Evolutionary conservation across 2,888 invertebrate genomes (phyloP), one percentile per base, ranked within the genome.

Genomic region (Craniophora ligustri): DNA sequence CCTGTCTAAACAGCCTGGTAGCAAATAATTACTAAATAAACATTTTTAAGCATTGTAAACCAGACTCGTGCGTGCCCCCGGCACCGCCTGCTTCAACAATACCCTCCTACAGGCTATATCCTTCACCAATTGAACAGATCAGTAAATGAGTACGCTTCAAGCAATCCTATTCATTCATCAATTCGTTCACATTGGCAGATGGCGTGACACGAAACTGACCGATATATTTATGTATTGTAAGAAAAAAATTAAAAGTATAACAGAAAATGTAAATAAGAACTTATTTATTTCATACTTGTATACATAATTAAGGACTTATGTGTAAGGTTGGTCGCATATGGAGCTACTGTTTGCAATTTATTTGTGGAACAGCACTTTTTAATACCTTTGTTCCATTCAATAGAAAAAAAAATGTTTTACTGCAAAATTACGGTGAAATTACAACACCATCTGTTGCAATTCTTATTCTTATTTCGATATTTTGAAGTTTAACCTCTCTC

Each of bases 261-360:
- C 44, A 53, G 44, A 56, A 58, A 72, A 55, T 78, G 79, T 81
- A 80, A 75, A 81, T 78, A 80, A 55, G 65, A 67, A 54, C 72
- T n/a, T 85, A 85, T 86, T 86, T 88, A 87, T 87, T 88, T 81
- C 76, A 73, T 76, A 78, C 50, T 75, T 76, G n/a, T 71, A 78
- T 86, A 87, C 76, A 80, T 86, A 84, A 78, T 76, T 75, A 65
- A 72, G 66, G 72, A 74, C 62, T 66, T 67, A 55, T 64, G 39
- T 55, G 47, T 58, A 66, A 53, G 61, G 56, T 62, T 60, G 46
- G 39, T 45, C 50, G 58, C 60, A 48, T 60, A 45, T 54, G 44
- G 15, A 56, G 18, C 13, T 10, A 23, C 23, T 14, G 14, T 16
- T 6, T 7, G 13, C n/a, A 16, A 23, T 10, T 5, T 44, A 39